Evolutionary conservation across 2,888 invertebrate genomes (phyloP), one percentile per base, ranked within the genome.

Genomic region (Bombylius major): DNA sequence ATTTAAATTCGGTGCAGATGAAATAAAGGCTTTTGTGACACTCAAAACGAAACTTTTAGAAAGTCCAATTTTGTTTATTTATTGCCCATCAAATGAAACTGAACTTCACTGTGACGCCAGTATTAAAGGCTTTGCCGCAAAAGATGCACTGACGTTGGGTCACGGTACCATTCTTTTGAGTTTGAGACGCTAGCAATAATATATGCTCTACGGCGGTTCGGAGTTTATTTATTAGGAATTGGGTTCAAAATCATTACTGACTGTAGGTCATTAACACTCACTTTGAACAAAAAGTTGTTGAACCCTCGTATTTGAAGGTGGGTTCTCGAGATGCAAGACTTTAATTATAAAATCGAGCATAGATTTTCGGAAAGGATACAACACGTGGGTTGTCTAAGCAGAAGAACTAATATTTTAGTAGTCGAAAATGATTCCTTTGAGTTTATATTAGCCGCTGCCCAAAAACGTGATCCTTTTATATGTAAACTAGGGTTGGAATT

Each of bases 41-140:
- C 11, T 47, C 7, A 47, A 47, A 47, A n/a, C 44, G 42, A 54
- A 53, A 36, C 55, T 64, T 42, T 36, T 48, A 36, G 53, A 62
- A 33, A 3, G 14, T 13, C 58, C 50, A 32, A 47, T 51, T 9
- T 45, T 48, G 49, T 51, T 45, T 14, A 31, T 55, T 36, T 59
- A 44, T 59, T 52, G 53, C 14, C 65, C 65, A 12, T 44, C 32
- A 31, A 31, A 47, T 42, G 63, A 63, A 56, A 67, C 65, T 3
- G 63, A 67, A 56, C 52, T 66, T 50, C 65, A 66, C 57, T 62
- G 61, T 32, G 66, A 67, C 57, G 67, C 64, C 1, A 62, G 63
- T 57, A 7, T 55, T 2, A 9, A 31, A 1, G 65, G 65, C 3
- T 66, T 58, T 54, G 66, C 65, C n/a, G 59, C 65, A 49, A 23